A percentile compares a stretch with the other conserved stretches of the same genome.
phyloP scores from a whole-genome alignment of 2,797 vertebrate genomes.

The Sardinella longiceps region DNA sequence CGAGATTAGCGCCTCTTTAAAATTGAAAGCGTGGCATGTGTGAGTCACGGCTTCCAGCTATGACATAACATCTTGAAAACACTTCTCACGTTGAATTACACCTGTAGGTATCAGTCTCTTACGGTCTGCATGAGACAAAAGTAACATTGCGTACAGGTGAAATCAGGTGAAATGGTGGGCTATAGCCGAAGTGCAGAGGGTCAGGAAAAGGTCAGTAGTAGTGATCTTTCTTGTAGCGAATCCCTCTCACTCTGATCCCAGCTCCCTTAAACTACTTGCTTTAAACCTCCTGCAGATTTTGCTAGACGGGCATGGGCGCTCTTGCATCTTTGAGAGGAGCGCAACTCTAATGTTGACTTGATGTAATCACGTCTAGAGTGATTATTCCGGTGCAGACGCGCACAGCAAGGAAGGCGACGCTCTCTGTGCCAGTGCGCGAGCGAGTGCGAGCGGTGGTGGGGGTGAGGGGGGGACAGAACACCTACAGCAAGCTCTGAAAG shows the following conservation, averaged over 20 bases:
- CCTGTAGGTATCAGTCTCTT: background rate
- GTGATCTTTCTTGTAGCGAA: background rate
- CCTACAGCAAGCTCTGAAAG: background rate
- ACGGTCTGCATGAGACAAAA: background rate
- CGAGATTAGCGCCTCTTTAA: background rate
- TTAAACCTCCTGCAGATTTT: background rate
- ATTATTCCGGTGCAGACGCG: background rate
- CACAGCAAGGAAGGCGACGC: background rate
- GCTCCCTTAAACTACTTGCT: background rate
- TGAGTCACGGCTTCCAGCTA: background rate
- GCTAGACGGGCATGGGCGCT: background rate
- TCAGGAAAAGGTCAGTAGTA: background rate
- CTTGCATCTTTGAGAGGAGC: background rate
- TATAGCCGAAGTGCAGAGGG: background rate
- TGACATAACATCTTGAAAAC: conserved; percentile 2
- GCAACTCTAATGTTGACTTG: background rate
- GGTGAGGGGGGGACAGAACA: background rate
- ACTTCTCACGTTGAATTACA: background rate
- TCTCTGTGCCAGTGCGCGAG: background rate
- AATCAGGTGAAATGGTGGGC: background rate
- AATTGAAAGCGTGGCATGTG: background rate
- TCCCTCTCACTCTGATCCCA: background rate
- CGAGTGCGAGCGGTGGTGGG: background rate
- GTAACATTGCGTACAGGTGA: no score
- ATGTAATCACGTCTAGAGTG: background rate